phyloP scores from a whole-genome alignment of 2,797 vertebrate genomes.

The Synaphobranchus kaupii region DNA sequence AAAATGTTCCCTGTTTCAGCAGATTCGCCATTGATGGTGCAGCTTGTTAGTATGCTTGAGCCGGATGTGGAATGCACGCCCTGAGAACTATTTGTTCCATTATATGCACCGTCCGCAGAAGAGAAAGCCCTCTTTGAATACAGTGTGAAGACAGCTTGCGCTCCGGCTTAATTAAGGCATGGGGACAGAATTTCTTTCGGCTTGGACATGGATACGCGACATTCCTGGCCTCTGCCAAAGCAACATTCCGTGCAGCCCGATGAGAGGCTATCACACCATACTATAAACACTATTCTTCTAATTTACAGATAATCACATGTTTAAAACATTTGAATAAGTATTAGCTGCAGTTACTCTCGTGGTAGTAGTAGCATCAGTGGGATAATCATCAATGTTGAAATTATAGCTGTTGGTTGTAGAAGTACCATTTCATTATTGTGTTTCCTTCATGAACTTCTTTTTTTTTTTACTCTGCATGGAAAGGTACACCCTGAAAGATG shows the following conservation, averaged over 20 bases:
- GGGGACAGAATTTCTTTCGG: conserved; percentile 13
- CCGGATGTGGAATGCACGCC: conserved; percentile 27
- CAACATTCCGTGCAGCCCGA: background rate
- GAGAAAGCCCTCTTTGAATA: background rate
- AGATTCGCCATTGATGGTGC: conserved; percentile 20
- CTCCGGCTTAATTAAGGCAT: conserved; percentile 32
- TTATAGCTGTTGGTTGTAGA: background rate
- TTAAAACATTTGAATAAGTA: background rate
- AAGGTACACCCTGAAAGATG: no score
- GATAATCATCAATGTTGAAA: background rate
- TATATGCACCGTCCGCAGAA: background rate
- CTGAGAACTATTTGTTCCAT: conserved; percentile 22
- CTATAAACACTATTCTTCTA: background rate
- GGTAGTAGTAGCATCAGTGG: background rate
- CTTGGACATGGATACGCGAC: conserved; percentile 10
- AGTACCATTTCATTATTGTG: background rate
- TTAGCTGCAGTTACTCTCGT: background rate
- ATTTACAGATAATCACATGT: conserved; percentile 20
- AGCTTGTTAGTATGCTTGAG: conserved; percentile 19
- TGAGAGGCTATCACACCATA: background rate
- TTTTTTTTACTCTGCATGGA: background rate
- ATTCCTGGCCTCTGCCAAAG: conserved; percentile 25
- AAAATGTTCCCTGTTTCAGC: conserved; percentile 10
- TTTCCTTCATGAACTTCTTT: background rate
- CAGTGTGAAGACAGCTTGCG: background rate